Conservation (phyloP, 2,888 invertebrate genomes). For the Pseudococcus jackbeardsleyi region DNA sequence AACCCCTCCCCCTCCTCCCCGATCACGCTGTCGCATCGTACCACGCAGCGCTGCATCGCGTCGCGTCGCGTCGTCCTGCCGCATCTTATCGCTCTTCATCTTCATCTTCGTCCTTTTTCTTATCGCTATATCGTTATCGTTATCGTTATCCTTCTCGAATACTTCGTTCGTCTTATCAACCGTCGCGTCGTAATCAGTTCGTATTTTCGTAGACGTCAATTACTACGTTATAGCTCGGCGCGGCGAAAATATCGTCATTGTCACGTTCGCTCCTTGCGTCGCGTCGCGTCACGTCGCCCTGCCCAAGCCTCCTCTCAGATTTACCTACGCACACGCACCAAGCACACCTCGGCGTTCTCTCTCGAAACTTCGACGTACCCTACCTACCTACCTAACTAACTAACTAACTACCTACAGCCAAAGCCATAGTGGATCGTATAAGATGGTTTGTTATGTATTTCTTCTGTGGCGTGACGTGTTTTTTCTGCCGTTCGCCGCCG, state of each 20-base stretch:
- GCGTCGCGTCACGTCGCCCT: background rate
- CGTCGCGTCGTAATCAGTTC: background rate
- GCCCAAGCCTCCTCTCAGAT: background rate
- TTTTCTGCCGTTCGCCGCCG: background rate
- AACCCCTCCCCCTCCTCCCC: too few species aligned
- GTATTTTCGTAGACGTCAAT: constrained; percentile 21
- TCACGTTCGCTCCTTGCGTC: background rate
- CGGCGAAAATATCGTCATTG: background rate
- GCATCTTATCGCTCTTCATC: too few species aligned
- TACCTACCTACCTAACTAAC: too few species aligned
- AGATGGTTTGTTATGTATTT: background rate
- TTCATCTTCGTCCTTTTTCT: background rate
- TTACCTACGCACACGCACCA: background rate
- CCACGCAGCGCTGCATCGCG: too few species aligned
- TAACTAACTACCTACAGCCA: too few species aligned
- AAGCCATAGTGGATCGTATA: too few species aligned
- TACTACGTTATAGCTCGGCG: constrained; percentile 26
- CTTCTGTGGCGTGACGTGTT: background rate
- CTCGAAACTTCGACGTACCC: background rate
- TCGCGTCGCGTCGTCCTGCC: too few species aligned
- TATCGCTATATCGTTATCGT: too few species aligned
- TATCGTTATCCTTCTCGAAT: background rate
- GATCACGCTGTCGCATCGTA: too few species aligned
- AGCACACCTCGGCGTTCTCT: too few species aligned
- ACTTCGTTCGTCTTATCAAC: background rate